Evolutionary conservation across 92 coral and sea anemone genomes (phyloP).

Genomic region (Umimayanthus kanabou): DNA sequence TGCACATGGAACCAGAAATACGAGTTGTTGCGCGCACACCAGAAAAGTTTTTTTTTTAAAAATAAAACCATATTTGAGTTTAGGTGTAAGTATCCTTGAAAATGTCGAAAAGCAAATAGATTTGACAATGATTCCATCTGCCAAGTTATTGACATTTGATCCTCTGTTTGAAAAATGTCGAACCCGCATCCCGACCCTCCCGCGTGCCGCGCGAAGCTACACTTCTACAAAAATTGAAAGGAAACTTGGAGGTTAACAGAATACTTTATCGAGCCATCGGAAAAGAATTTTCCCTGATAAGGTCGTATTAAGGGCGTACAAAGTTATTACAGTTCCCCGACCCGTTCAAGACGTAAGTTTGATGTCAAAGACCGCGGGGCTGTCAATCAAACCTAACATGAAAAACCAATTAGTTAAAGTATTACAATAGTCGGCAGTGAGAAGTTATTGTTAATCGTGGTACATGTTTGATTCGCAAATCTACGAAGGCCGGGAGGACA

Average conservation of each 20-base stretch:
- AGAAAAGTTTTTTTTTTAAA: background rate
- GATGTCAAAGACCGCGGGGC: slow-evolving; percentile 28
- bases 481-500: background rate
- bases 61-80: background rate
- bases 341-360: slow-evolving; percentile 11
- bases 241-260: background rate
- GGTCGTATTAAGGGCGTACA: slow-evolving; percentile 11
- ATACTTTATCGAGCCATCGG: background rate
- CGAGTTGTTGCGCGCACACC: background rate
- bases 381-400: slow-evolving; percentile 40
- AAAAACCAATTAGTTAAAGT: slow-evolving; percentile 68
- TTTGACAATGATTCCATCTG: slow-evolving; percentile 17
- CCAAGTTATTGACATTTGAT: slow-evolving; percentile 28
- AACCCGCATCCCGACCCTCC: background rate
- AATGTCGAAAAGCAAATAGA: slow-evolving; percentile 1
- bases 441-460: slow-evolving; percentile 15
- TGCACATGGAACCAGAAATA: background rate
- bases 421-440: slow-evolving; percentile 62
- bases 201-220: slow-evolving; percentile 10
- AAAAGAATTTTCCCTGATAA: slow-evolving; percentile 32
- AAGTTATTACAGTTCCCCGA: background rate
- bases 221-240: background rate
- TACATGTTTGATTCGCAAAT: slow-evolving; percentile 42
- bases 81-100: slow-evolving; percentile 20
- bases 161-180: background rate